phyloP scores from a whole-genome alignment of 2,113 vertebrate species.

The Noctilio leporinus region DNA sequence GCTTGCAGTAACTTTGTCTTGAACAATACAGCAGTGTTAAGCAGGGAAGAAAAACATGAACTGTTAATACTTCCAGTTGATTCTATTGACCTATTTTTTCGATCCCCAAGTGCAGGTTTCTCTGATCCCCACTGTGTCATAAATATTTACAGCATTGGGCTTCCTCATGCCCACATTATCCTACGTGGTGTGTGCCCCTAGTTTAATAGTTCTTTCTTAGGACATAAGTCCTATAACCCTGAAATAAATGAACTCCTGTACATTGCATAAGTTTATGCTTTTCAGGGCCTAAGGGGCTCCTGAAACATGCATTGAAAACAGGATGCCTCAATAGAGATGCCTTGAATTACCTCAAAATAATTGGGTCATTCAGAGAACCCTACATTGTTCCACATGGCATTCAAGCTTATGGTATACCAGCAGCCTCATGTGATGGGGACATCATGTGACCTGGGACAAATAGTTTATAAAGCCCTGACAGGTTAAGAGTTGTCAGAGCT shows the following conservation, averaged over 20 bases:
- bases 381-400: slow-evolving; percentile 51
- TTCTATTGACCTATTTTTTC: neutral
- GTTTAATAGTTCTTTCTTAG: neutral
- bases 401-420: slow-evolving; percentile 47
- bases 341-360: slow-evolving; percentile 75
- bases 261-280: neutral
- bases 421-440: slow-evolving; percentile 65
- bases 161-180: neutral
- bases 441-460: slow-evolving; percentile 72
- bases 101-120: neutral
- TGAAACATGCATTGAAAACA: slow-evolving; percentile 34
- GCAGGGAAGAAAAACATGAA: neutral
- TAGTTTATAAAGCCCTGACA: slow-evolving; percentile 65
- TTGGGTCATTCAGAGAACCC: slow-evolving; percentile 63
- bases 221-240: neutral
- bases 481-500: slow-evolving; percentile 74
- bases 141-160: neutral
- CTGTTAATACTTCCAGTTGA: neutral
- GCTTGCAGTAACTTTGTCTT: neutral
- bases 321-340: slow-evolving; percentile 49
- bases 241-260: slow-evolving; percentile 18
- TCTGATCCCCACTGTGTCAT: neutral
- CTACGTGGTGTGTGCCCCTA: neutral
- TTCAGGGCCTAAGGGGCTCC: slow-evolving; percentile 1
- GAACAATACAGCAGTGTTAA: neutral